Evolutionary conservation across 2,797 vertebrate species (phyloP).

Genomic region (Phaenicophaeus curvirostris): DNA sequence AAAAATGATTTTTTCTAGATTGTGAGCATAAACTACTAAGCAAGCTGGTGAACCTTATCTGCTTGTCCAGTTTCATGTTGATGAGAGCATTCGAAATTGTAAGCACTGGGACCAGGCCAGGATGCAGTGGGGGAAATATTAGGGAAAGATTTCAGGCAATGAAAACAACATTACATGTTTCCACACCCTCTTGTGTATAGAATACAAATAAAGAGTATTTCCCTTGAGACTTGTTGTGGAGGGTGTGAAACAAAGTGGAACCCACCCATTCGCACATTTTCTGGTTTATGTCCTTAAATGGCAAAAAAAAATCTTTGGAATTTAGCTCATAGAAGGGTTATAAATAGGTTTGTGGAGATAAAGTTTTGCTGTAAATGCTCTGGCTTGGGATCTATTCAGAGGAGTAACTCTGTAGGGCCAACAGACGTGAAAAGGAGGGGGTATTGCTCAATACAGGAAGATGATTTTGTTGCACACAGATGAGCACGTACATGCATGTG

Average conservation of each 20-base stretch:
- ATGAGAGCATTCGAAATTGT: constrained; percentile 13
- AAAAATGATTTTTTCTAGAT: neutral
- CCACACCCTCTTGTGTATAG: constrained; percentile 59
- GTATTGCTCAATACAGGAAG: neutral
- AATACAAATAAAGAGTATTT: constrained; percentile 32
- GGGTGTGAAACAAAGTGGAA: constrained; percentile 36
- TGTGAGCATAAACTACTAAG: neutral
- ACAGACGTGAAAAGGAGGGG: neutral
- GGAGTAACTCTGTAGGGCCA: neutral
- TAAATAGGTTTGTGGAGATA: constrained; percentile 44
- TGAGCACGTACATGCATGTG: rapidly evolving
- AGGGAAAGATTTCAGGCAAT: constrained; percentile 45
- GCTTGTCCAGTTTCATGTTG: neutral
- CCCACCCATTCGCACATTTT: constrained; percentile 33
- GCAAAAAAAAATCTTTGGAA: constrained; percentile 35
- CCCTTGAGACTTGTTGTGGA: neutral
- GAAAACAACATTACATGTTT: constrained; percentile 57
- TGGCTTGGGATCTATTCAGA: neutral
- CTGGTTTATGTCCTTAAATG: constrained; percentile 61
- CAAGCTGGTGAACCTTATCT: constrained; percentile 26
- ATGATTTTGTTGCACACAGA: neutral
- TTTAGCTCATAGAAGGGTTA: constrained; percentile 34
- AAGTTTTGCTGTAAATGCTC: constrained; percentile 24
- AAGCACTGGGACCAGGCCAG: neutral
- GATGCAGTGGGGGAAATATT: constrained; percentile 49